These are phyloP conservation scores for Troides helena DNA, from an alignment of 2,888 invertebrate species.

Conservation along the genomic window DNA sequence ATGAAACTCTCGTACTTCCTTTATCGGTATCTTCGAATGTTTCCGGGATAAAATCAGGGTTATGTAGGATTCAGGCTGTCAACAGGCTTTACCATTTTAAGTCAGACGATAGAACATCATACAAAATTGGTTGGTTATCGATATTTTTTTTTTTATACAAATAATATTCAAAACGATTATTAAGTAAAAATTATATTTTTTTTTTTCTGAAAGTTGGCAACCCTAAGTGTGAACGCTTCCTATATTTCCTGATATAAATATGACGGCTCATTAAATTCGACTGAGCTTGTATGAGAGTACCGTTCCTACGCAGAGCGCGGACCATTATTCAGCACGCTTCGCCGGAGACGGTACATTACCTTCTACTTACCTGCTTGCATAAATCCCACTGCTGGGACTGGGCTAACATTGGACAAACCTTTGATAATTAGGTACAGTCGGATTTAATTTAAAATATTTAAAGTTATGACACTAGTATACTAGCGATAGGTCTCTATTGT, in stretches of 20 bases:
- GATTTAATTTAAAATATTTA: no score
- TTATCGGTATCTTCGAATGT: no score
- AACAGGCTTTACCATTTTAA: no score
- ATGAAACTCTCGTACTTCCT: no score
- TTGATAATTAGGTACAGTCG: no score
- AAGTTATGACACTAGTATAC: no score
- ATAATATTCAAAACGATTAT: background rate
- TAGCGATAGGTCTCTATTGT: no score
- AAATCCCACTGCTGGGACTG: background rate
- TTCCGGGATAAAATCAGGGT: no score
- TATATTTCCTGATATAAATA: slow-evolving; percentile 19
- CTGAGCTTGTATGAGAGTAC: background rate
- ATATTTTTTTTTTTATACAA: background rate
- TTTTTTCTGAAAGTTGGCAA: background rate
- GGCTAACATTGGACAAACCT: background rate
- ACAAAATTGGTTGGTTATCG: background rate
- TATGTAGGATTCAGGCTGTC: no score
- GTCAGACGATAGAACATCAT: no score
- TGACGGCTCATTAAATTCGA: slow-evolving; percentile 25
- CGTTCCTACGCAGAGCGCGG: background rate
- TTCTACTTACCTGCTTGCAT: background rate
- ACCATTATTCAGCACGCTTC: background rate
- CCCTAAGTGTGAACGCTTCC: slow-evolving; percentile 12
- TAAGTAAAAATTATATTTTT: background rate
- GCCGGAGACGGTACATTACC: background rate